phyloP scores from a whole-genome alignment of 2,888 invertebrate species.

The Caenorhabditis virilis region DNA sequence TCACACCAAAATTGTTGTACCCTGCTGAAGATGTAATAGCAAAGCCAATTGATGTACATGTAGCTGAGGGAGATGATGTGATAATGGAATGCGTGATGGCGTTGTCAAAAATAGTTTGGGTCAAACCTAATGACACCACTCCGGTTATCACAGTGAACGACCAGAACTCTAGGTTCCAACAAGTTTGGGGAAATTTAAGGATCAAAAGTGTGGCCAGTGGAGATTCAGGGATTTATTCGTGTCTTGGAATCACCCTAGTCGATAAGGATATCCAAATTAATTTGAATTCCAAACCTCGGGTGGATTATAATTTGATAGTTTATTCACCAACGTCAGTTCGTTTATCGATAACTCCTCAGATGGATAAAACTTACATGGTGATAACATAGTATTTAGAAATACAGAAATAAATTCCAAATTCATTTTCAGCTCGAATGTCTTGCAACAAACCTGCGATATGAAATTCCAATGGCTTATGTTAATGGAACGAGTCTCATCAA shows the following conservation, averaged over 20 bases:
- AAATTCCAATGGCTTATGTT: constrained; percentile 65
- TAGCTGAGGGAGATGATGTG: constrained; percentile 56
- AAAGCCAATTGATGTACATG: constrained; percentile 51
- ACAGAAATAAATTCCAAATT: too few species aligned
- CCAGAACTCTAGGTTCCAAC: constrained; percentile 51
- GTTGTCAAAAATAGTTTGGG: constrained; percentile 55
- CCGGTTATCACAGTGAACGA: constrained; percentile 50
- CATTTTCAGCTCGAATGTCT: constrained; percentile 57
- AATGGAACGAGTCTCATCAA: constrained; percentile 61
- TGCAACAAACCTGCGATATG: constrained; percentile 58
- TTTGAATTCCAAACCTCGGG: constrained; percentile 16
- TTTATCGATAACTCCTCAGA: constrained; percentile 38
- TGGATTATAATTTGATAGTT: constrained; percentile 60
- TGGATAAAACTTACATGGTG: constrained; percentile 48
- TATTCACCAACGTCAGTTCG: constrained; percentile 58
- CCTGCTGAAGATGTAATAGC: constrained; percentile 41
- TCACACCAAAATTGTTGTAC: constrained; percentile 47
- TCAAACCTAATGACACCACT: constrained; percentile 49
- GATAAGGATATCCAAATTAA: constrained; percentile 12
- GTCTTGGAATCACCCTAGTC: constrained; percentile 28
- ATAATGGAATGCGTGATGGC: constrained; percentile 63
- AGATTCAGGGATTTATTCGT: constrained; percentile 30
- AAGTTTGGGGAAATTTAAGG: constrained; percentile 62
- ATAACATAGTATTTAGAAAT: not conserved
- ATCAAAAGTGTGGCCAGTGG: constrained; percentile 35